Conservation (phyloP, 2,888 invertebrate species). For the Dasypogon diadema region DNA sequence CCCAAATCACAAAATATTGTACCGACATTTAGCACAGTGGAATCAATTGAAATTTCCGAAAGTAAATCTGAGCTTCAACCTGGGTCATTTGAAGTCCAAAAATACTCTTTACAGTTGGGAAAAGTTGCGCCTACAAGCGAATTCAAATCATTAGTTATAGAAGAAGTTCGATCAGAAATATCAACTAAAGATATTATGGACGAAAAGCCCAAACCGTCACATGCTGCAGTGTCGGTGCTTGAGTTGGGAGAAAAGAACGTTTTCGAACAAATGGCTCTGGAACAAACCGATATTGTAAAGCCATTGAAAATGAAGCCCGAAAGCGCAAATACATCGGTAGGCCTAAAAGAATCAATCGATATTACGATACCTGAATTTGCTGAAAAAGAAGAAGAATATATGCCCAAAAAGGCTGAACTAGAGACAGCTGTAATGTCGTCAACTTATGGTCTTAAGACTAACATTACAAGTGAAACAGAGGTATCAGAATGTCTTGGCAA, state of each 20-base stretch:
- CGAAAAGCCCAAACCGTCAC: constrained; percentile 66
- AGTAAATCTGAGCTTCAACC: constrained; percentile 52
- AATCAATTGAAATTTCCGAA: constrained; percentile 70
- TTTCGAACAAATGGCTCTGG: constrained; percentile 41
- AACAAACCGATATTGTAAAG: constrained; percentile 22
- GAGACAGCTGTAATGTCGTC: constrained; percentile 57
- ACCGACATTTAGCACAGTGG: constrained; percentile 19
- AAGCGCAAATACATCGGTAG: constrained; percentile 55
- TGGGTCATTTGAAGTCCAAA: neutral
- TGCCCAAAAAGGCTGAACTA: constrained; percentile 54
- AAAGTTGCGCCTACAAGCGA: constrained; percentile 27
- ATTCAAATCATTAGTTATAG: constrained; percentile 48
- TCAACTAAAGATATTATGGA: constrained; percentile 63
- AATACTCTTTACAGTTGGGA: constrained; percentile 21
- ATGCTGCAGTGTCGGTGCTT: constrained; percentile 2
- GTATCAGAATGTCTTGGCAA: constrained; percentile 71
- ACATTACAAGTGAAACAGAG: constrained; percentile 72
- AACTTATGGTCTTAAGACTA: constrained; percentile 70
- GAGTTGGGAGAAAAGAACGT: constrained; percentile 17
- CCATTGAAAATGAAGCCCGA: constrained; percentile 57
- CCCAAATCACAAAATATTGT: constrained; percentile 26
- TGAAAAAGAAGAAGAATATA: constrained; percentile 61
- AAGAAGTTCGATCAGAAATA: constrained; percentile 36
- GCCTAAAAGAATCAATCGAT: constrained; percentile 60
- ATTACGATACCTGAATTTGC: constrained; percentile 58